Evolutionary conservation across 2,797 vertebrate genomes (phyloP), one percentile per base, ranked within the genome.

Genomic region (Pipistrellus pygmaeus): DNA sequence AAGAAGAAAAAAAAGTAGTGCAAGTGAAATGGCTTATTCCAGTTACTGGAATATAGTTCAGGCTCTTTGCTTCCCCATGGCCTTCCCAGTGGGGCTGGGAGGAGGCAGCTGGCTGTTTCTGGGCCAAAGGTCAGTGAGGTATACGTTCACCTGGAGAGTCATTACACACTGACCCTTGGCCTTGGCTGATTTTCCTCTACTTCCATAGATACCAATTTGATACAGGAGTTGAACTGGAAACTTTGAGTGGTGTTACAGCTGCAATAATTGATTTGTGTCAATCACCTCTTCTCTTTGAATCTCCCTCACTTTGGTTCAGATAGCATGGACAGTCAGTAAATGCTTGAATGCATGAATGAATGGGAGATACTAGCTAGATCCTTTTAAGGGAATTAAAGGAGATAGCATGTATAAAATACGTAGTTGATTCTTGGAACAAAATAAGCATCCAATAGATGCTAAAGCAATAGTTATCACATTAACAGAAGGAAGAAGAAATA

Each of bases 201-300:
- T 69, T 86, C 57, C 20, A 57, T 23, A 90, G 57, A 46, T 62
- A 55, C 8, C 0, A 3, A 23, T 30, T 38, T 17, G 77, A 77
- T 57, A 77, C 55, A 6, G 69, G 25, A 25, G 15, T 18, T 35
- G 55, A 44, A 21, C 75, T 80, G 64, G 25, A 51, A 72, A 71
- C 44, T 25, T 30, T 60, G 66, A 27, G 18, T 81, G 53, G 18
- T 81, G 86, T 93, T 96, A 94, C 27, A 9, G 53, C 46, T 89
- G 8, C 4, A 38, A 1, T 68, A 72, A 75, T 14, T 88, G n/a
- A 57, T 77, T 38, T 51, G 30, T 86, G 77, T 89, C 62, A 84
- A 57, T 23, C 38, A 27, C 68, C 64, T 84, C 38, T 73, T 62
- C n/a, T 44, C 32, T 69, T 88, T 21, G 32, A 62, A 15, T 69